Base-by-base conservation (phyloP, 2,888 invertebrate species). In the Tinea pellionella region DNA sequence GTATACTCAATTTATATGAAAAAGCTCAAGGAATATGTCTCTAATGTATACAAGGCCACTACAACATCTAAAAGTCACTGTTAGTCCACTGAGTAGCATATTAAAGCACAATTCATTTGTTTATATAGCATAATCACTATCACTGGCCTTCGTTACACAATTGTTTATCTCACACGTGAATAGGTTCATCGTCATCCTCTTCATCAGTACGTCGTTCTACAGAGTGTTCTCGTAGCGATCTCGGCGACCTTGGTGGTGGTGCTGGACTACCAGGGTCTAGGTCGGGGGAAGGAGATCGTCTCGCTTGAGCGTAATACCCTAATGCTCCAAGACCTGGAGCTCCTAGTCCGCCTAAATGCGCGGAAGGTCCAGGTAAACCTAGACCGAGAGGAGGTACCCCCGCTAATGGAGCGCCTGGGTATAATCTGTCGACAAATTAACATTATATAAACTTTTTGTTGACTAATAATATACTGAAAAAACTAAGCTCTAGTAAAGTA, bases 341-440 rank as follows among this genome's bases (percentile, higher is more conserved):
- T 11, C 93, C 91, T 13, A 92, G 78, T 9, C 90, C 89, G 24
- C 91, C 90, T 13, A 92, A 78, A 67, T 92, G 92, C 32, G 92
- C 90, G 61, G 91, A 92, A 1, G 92, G 92, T 7, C 92, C 92
- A 3, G 92, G 90, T 60, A 92, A 79, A 55, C 92, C 92, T 67
- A 91, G 81, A 18, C 90, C 89, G 24, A 89, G 73, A 16, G 83
- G 90, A 64, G 74, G 90, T 63, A 81, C 90, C 56, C 71, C 89
- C 13, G 88, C 69, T 65, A 91, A 84, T 74, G 91, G 89, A 59
- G 90, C 88, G 1, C 90, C 89, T 59, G 88, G 92, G 73, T 78
- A 90, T 83, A 81, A 89, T 88, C 84, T 91, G 91, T 59, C 2
- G 47, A 15, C n/a, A 47, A 47, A 47, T 15, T 47, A 24, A 24